Evolutionary conservation across 1,140 invertebrate species (phyloP), one percentile per base, ranked within the genome.

Genomic region (Cotesia chilonis): DNA sequence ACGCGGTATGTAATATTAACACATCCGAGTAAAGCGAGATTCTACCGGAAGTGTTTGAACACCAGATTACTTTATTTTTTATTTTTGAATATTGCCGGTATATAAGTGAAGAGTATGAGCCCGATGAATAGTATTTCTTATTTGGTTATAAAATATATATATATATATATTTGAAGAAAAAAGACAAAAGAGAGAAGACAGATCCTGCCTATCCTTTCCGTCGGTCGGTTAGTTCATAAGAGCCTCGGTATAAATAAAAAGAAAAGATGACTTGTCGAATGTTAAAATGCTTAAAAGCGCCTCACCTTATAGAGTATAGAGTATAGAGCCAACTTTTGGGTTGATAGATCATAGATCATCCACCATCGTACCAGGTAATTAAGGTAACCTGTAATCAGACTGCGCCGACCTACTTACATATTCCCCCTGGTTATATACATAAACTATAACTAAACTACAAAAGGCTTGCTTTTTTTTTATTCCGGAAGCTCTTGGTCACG

Each of bases 41-140:
- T 66, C 76, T 74, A 77, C 79, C 79, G 76, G 78, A 82, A 83
- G 75, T 72, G 72, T 55, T 70, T 66, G n/a, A 41, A 41, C 9
- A 61, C 5, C 35, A 47, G 17, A 1, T 17, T 36, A 64, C 36
- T 4, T 20, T 60, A 28, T 35, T 38, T 20, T 37, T 47, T 37
- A 20, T 65, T 41, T 28, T 28, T 28, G 28, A 28, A 28, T 28
- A 28, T 28, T 28, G 28, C 28, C 28, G 28, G 28, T 28, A 28
- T 28, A 28, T 28, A 28, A 28, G 28, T 28, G 28, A 28, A 28
- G 28, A 28, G 28, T 28, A 28, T 28, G 28, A 37, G 17, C 47
- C 41, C n/a, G 64, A 66, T 66, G 64, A 66, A 66, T 66, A 66
- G 28, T 66, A 38, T 66, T 51, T 64, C 37, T 52, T 66, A 66